Evolutionary conservation across 2,888 invertebrate genomes (phyloP).

Genomic region (Lapara coniferarum): DNA sequence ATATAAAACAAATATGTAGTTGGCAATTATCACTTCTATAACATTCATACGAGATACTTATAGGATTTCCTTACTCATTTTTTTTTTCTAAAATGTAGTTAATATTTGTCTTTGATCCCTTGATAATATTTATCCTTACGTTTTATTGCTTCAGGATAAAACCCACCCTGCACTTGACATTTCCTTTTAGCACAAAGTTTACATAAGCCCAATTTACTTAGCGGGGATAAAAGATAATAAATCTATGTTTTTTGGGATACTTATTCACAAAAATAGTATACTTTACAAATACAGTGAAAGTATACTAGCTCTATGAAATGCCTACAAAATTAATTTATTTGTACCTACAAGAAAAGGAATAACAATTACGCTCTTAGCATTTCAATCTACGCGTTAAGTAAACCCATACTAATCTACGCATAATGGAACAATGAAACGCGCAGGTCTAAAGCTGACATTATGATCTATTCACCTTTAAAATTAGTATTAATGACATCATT

Average conservation of each 20-base stretch:
- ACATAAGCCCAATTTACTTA: not conserved
- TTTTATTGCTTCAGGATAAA: not conserved
- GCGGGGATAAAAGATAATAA: not conserved
- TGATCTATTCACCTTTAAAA: conserved; percentile 17
- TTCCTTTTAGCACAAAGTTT: not conserved
- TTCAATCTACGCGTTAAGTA: no score
- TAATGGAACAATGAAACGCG: not conserved
- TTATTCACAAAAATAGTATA: not conserved
- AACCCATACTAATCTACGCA: not conserved
- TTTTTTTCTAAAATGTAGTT: not conserved
- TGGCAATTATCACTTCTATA: no score
- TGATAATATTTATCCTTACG: not conserved
- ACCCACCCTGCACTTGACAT: not conserved
- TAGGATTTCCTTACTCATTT: not conserved
- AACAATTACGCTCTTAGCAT: no score
- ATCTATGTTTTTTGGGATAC: not conserved
- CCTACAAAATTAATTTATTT: not conserved
- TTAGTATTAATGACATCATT: conserved; percentile 22
- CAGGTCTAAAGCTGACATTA: conserved; percentile 15
- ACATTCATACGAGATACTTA: no score
- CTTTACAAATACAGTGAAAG: not conserved
- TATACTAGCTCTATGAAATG: not conserved
- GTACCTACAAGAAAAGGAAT: no score
- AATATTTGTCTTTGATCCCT: not conserved
- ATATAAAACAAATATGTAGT: no score